Percentiles rank a stretch among this genome's conserved stretches.
These are phyloP conservation scores for Eupeodes corollae DNA, from an alignment of 1,140 invertebrate species.

Conservation along the genomic window DNA sequence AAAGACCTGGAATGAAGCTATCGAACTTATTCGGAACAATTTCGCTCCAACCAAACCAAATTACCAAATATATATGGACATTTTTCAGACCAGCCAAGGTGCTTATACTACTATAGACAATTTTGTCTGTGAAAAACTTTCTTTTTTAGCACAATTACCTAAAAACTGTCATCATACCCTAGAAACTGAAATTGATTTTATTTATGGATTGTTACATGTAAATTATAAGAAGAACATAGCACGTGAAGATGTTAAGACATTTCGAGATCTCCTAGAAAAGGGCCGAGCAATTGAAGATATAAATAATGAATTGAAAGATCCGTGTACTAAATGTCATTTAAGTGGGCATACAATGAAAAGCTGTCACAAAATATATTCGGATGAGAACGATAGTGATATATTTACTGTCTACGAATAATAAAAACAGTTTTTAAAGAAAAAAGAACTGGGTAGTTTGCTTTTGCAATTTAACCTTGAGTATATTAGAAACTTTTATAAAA, in stretches of 20 bases:
- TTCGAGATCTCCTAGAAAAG: conserved; percentile 23
- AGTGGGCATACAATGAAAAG: too few species aligned
- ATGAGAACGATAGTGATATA: too few species aligned
- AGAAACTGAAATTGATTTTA: conserved; percentile 29
- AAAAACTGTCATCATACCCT: conserved; percentile 26
- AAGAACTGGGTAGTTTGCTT: too few species aligned
- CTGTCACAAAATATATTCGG: too few species aligned
- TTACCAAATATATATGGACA: conserved; percentile 28
- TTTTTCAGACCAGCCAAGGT: conserved; percentile 22
- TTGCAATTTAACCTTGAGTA: too few species aligned
- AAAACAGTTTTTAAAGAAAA: too few species aligned
- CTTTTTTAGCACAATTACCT: conserved; percentile 29
- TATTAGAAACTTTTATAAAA: too few species aligned
- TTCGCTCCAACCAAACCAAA: conserved; percentile 31
- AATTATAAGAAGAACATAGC: conserved; percentile 26
- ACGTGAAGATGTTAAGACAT: conserved; percentile 23
- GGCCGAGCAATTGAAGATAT: conserved; percentile 23
- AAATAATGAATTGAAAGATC: too few species aligned
- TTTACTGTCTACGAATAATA: too few species aligned
- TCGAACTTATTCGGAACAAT: conserved; percentile 23
- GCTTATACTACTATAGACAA: conserved; percentile 18
- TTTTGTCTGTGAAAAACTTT: conserved; percentile 28
- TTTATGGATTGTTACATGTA: conserved; percentile 21
- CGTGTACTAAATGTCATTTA: conserved; percentile 11
- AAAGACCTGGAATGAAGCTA: conserved; percentile 26